These are phyloP conservation scores for Lithobates sylvaticus DNA, from an alignment of 2,797 vertebrate genomes.

Conservation along the genomic window DNA sequence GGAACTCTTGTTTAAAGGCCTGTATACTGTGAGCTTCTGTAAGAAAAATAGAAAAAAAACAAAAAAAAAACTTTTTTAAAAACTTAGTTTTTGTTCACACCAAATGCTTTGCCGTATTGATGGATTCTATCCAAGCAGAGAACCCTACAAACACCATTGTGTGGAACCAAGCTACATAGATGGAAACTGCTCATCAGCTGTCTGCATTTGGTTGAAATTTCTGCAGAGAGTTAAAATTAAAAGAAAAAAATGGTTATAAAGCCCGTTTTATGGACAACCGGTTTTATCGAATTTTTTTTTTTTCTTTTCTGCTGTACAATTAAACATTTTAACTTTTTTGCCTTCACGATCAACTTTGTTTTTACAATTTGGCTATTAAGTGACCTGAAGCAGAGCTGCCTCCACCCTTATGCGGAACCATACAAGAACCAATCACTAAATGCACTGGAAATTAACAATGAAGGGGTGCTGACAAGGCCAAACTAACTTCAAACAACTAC, in stretches of 20 bases:
- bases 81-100: slow-evolving; percentile 80
- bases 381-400: slow-evolving; percentile 15
- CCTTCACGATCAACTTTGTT: slow-evolving; percentile 69
- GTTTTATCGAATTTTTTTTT: slow-evolving; percentile 86
- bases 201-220: slow-evolving; percentile 82
- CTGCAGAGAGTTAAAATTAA: slow-evolving; percentile 66
- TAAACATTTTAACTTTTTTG: slow-evolving; percentile 85
- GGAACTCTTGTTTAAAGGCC: slow-evolving; percentile 87
- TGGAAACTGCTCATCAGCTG: slow-evolving; percentile 57
- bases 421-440: slow-evolving; percentile 18
- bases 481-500: not conserved
- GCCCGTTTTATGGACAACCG: slow-evolving; percentile 82
- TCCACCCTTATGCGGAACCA: slow-evolving; percentile 9
- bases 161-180: slow-evolving; percentile 15
- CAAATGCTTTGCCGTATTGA: slow-evolving; percentile 56
- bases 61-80: slow-evolving; percentile 74
- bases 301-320: slow-evolving; percentile 87
- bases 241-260: slow-evolving; percentile 13
- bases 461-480: not conserved
- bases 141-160: slow-evolving; percentile 16
- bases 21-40: slow-evolving; percentile 90
- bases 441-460: slow-evolving; percentile 74
- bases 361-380: slow-evolving; percentile 12
- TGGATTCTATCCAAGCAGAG: slow-evolving; percentile 43
- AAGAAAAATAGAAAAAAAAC: slow-evolving; percentile 59